Percentiles rank a stretch among this genome's conserved stretches.
Evolutionary conservation across 2,797 vertebrate genomes (phyloP).

Genomic region (Periparus ater): DNA sequence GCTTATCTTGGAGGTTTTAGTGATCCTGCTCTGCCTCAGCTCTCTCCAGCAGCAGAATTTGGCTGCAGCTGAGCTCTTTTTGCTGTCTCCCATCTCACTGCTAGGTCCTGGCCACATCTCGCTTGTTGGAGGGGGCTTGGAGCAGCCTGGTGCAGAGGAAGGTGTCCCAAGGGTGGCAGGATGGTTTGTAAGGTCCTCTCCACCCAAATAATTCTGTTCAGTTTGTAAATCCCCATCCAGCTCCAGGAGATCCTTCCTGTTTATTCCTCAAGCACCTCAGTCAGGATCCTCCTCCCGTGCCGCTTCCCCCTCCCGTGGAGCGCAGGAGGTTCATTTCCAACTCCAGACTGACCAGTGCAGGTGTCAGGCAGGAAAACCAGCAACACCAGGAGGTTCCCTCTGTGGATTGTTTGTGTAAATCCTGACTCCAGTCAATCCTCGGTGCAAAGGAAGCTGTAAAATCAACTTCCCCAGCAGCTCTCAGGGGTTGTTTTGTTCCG

Average conservation of each 20-base stretch:
- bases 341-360: fast-evolving
- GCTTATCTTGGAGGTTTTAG: background rate
- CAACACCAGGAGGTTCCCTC: background rate
- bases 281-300: background rate
- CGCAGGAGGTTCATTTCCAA: background rate
- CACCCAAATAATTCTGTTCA: background rate
- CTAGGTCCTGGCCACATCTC: background rate
- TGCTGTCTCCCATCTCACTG: fast-evolving
- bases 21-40: background rate
- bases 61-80: background rate
- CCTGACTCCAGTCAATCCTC: background rate
- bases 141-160: fast-evolving
- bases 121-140: fast-evolving
- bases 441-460: background rate
- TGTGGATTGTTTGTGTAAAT: background rate
- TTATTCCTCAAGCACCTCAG: background rate
- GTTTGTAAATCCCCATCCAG: background rate
- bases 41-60: background rate
- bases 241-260: fast-evolving
- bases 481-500: background rate
- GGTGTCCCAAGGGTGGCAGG: background rate
- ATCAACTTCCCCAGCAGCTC: background rate
- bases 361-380: background rate
- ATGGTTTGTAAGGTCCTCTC: background rate
- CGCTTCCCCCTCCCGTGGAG: background rate